Percentiles rank a stretch among this genome's conserved stretches.
Evolutionary conservation across 2,888 invertebrate genomes (phyloP).

Genomic region (Drosophila ustulata): DNA sequence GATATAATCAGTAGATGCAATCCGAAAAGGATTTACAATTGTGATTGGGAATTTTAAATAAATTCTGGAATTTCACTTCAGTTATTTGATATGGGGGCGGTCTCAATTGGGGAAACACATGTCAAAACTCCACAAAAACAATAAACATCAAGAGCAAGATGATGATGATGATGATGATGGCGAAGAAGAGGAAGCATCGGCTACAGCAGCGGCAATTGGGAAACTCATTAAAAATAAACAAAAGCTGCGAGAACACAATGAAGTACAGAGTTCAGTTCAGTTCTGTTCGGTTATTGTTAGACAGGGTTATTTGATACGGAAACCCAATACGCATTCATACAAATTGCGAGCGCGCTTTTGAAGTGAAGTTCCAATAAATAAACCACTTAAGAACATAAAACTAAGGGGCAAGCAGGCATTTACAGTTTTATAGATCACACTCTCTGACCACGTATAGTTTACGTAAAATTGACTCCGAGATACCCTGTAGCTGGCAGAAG

Average conservation of each 20-base stretch:
- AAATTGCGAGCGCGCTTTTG: slow-evolving; percentile 61
- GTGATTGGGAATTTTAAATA: not conserved
- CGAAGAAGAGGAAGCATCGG: not conserved
- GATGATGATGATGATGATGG: slow-evolving; percentile 22
- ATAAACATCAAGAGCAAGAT: slow-evolving; percentile 39
- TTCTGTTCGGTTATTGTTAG: slow-evolving; percentile 34
- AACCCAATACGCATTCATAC: slow-evolving; percentile 61
- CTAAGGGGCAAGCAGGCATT: slow-evolving; percentile 52
- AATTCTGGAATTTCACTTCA: slow-evolving; percentile 1
- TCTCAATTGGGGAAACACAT: slow-evolving; percentile 47
- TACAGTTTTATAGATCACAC: slow-evolving; percentile 62
- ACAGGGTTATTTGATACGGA: slow-evolving; percentile 65
- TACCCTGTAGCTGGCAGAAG: slow-evolving; percentile 5
- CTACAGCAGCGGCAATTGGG: slow-evolving; percentile 49
- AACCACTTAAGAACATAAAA: slow-evolving; percentile 58
- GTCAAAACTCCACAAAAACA: slow-evolving; percentile 63
- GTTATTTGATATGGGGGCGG: slow-evolving; percentile 25
- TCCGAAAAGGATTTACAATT: slow-evolving; percentile 16
- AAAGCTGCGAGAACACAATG: slow-evolving; percentile 39
- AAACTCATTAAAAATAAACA: slow-evolving; percentile 70
- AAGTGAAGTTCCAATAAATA: slow-evolving; percentile 58
- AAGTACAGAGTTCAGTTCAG: slow-evolving; percentile 26
- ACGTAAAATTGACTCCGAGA: not conserved
- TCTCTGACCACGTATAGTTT: slow-evolving; percentile 3
- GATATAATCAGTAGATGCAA: slow-evolving; percentile 2